Evolutionary conservation across 1,140 invertebrate species (phyloP).

Genomic region (Saccostrea glomerata): DNA sequence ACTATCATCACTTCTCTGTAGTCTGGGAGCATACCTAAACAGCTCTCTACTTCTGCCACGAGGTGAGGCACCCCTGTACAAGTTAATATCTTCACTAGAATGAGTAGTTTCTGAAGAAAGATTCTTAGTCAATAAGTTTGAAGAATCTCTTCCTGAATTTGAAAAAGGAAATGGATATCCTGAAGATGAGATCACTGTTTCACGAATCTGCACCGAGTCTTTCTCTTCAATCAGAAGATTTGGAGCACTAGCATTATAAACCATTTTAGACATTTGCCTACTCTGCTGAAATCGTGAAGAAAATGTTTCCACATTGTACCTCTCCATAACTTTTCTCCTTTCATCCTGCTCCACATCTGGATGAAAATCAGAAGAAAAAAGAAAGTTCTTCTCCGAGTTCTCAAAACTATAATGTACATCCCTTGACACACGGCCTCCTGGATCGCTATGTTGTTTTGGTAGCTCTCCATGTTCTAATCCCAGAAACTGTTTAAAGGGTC

Average conservation of each 20-base stretch:
- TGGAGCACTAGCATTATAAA: slow-evolving; percentile 56
- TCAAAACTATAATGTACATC: slow-evolving; percentile 50
- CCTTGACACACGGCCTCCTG: slow-evolving; percentile 45
- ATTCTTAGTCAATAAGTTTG: background rate
- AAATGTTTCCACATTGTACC: slow-evolving; percentile 58
- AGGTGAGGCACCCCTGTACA: slow-evolving; percentile 35
- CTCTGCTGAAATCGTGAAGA: slow-evolving; percentile 46
- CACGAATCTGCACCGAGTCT: slow-evolving; percentile 1
- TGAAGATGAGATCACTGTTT: slow-evolving; percentile 45
- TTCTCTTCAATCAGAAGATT: slow-evolving; percentile 51
- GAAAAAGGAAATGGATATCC: slow-evolving; percentile 3
- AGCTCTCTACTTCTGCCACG: slow-evolving; percentile 31
- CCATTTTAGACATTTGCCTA: slow-evolving; percentile 46
- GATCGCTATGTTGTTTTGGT: slow-evolving; percentile 58
- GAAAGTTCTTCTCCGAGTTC: slow-evolving; percentile 43
- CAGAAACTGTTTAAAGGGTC: slow-evolving; percentile 44
- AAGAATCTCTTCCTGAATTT: slow-evolving; percentile 15
- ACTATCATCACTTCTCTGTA: slow-evolving; percentile 51
- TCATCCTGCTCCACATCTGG: slow-evolving; percentile 48
- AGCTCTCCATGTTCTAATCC: slow-evolving; percentile 49
- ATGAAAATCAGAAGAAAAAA: slow-evolving; percentile 44
- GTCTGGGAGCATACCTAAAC: slow-evolving; percentile 41
- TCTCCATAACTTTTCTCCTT: slow-evolving; percentile 52
- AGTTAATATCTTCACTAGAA: slow-evolving; percentile 5
- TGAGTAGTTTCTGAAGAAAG: background rate